Percentiles rank a stretch among this genome's conserved stretches.
Evolutionary conservation across 2,888 invertebrate species (phyloP).

Genomic region (Ashinkailepas kermadecensis): DNA sequence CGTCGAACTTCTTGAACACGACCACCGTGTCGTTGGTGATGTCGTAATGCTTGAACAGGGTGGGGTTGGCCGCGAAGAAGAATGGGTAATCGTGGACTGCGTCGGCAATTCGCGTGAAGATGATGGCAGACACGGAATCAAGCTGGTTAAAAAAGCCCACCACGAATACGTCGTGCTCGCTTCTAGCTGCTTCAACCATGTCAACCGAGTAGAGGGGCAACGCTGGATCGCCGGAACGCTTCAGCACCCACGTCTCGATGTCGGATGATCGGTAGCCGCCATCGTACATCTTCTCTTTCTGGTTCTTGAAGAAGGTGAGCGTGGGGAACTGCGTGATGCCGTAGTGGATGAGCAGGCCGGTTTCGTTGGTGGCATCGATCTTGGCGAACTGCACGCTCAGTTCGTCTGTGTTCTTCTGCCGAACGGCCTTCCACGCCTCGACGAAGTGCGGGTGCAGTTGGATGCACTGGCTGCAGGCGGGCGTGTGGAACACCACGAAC

Average conservation of each 20-base stretch:
- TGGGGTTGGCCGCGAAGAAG: not conserved
- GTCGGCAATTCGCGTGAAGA: conserved; percentile 2
- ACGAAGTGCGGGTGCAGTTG: not conserved
- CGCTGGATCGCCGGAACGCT: not conserved
- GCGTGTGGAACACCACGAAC: conserved; percentile 5
- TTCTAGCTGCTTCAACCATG: not conserved
- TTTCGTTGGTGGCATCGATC: conserved; percentile 12
- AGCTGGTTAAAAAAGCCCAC: conserved; percentile 13
- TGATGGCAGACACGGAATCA: not conserved
- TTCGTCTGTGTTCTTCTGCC: no score
- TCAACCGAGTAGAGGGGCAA: not conserved
- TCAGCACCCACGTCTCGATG: conserved; percentile 7
- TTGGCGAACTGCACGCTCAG: conserved; percentile 7
- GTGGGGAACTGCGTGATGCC: conserved; percentile 21
- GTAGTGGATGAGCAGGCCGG: not conserved
- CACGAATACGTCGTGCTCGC: not conserved
- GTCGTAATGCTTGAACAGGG: not conserved
- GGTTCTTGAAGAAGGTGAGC: conserved; percentile 10
- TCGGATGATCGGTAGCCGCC: conserved; percentile 2
- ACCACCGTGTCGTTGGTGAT: not conserved
- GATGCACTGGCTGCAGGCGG: conserved; percentile 5
- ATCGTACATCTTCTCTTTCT: conserved; percentile 22
- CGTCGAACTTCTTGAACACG: conserved; percentile 21
- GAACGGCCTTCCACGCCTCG: not conserved
- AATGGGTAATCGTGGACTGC: conserved; percentile 5